These are phyloP conservation scores for Litocranius walleri DNA, from an alignment of 2,113 vertebrate genomes.

Conservation along the genomic window DNA sequence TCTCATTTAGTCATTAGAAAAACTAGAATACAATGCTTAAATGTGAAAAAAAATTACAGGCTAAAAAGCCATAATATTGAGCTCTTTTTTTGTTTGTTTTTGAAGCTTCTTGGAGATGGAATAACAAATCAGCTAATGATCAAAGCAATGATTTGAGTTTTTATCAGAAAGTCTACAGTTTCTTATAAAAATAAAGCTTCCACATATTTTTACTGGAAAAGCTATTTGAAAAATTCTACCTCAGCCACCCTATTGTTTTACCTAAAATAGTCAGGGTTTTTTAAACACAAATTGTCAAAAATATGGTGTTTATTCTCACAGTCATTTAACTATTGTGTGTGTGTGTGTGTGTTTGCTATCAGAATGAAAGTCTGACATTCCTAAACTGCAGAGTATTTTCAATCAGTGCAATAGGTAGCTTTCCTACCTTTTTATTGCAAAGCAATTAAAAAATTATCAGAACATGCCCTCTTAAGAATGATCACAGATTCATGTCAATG, in stretches of 20 bases:
- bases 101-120: background rate
- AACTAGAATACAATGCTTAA: background rate
- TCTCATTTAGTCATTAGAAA: background rate
- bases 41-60: background rate
- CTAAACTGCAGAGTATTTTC: background rate
- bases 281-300: constrained; percentile 1
- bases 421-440: background rate
- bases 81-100: background rate
- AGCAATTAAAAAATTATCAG: constrained; percentile 3
- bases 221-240: background rate
- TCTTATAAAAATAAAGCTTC: constrained; percentile 30
- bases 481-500: no score
- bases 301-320: background rate
- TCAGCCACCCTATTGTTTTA: background rate
- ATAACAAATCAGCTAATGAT: background rate
- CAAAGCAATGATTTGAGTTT: constrained; percentile 1
- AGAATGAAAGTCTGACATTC: background rate
- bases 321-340: background rate
- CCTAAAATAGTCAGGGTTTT: background rate
- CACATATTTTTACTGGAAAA: background rate
- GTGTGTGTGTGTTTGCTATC: background rate
- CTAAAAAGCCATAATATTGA: background rate
- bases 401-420: background rate
- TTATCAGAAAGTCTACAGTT: background rate
- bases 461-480: background rate